These are phyloP conservation scores for Tinea semifulvella DNA, from an alignment of 2,888 invertebrate genomes.

Conservation along the genomic window DNA sequence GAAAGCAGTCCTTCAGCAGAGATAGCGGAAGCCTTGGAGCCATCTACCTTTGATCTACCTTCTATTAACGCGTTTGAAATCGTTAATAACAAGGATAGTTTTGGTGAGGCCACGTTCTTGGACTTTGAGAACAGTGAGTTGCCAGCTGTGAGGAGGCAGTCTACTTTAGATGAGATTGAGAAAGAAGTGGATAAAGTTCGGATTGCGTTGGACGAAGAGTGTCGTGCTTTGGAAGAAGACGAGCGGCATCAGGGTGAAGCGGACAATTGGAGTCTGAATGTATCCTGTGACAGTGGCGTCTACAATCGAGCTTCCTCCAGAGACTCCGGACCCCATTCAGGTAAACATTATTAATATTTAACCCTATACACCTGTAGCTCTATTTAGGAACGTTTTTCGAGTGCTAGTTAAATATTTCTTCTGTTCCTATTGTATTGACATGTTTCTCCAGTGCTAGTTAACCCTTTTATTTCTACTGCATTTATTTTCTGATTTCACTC, in stretches of 20 bases:
- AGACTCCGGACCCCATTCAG: slow-evolving; percentile 62
- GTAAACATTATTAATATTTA: slow-evolving; percentile 30
- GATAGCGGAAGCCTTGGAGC: slow-evolving; percentile 27
- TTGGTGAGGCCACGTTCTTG: slow-evolving; percentile 56
- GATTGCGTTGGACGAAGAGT: slow-evolving; percentile 56
- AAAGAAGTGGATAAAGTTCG: slow-evolving; percentile 61
- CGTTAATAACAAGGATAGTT: slow-evolving; percentile 28
- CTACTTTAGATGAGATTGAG: slow-evolving; percentile 57
- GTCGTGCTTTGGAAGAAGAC: slow-evolving; percentile 57
- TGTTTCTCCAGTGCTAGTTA: not conserved
- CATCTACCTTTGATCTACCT: slow-evolving; percentile 26
- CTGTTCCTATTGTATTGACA: too few species aligned
- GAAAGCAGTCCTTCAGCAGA: slow-evolving; percentile 26
- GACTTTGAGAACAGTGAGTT: slow-evolving; percentile 49
- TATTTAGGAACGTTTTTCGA: too few species aligned
- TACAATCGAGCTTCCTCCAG: slow-evolving; percentile 68
- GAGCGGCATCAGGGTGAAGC: slow-evolving; percentile 53
- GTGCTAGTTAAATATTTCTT: too few species aligned
- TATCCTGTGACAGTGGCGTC: slow-evolving; percentile 67
- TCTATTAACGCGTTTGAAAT: slow-evolving; percentile 24
- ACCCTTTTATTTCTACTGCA: not conserved
- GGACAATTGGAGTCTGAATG: slow-evolving; percentile 62
- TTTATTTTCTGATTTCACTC: too few species aligned
- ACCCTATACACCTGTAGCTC: not conserved
- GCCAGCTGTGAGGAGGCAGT: slow-evolving; percentile 40